A percentile compares a stretch with the other conserved stretches of the same genome.
Evolutionary conservation across 1,140 invertebrate genomes (phyloP).

Genomic region (Drosophila ironensis): DNA sequence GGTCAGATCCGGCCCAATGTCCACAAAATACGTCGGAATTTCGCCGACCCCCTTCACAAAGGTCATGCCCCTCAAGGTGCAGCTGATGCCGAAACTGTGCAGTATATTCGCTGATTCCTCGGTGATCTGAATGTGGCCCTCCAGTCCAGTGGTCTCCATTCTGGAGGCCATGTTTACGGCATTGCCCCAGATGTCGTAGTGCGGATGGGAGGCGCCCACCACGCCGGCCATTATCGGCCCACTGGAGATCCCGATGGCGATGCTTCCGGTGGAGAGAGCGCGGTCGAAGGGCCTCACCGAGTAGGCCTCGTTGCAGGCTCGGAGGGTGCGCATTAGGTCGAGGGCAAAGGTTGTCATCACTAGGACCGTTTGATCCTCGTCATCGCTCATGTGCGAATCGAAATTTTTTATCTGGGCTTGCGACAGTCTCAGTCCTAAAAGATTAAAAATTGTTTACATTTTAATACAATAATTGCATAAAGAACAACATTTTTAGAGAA

Average conservation of each 20-base stretch:
- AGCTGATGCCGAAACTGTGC: constrained; percentile 61
- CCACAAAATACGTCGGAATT: too few species aligned
- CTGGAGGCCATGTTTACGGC: constrained; percentile 96
- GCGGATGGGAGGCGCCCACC: constrained; percentile 93
- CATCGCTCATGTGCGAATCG: too few species aligned
- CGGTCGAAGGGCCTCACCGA: not conserved
- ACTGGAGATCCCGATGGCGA: constrained; percentile 88
- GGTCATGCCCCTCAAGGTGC: constrained; percentile 9
- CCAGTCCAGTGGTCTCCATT: constrained; percentile 92
- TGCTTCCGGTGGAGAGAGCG: constrained; percentile 86
- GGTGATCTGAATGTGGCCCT: constrained; percentile 90
- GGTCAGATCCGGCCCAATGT: too few species aligned
- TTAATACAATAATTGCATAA: too few species aligned
- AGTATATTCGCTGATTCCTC: constrained; percentile 88
- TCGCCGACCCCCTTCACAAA: constrained; percentile 17
- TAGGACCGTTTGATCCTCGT: too few species aligned
- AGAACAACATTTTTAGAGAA: too few species aligned
- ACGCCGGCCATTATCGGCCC: constrained; percentile 85
- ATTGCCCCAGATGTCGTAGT: constrained; percentile 94
- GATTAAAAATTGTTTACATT: too few species aligned
- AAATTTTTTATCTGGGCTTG: too few species aligned
- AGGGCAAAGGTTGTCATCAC: constrained; percentile 51
- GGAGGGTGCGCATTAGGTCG: constrained; percentile 47
- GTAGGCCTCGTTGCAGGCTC: constrained; percentile 25
- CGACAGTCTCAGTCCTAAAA: too few species aligned